phyloP scores from a whole-genome alignment of 2,888 invertebrate species.

The Poecilobothrus nobilitatus region DNA sequence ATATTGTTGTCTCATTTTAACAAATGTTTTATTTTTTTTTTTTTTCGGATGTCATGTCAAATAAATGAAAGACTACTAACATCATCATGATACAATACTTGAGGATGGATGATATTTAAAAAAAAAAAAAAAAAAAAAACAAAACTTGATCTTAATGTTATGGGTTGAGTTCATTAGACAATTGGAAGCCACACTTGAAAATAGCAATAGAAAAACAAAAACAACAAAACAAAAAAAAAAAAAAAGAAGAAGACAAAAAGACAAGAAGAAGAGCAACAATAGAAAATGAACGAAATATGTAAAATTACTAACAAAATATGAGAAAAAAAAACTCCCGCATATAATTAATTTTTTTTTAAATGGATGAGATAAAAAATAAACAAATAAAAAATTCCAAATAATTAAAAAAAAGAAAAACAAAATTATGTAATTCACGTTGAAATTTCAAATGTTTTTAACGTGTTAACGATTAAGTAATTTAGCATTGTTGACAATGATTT shows the following conservation, averaged over 20 bases:
- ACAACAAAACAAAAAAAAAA: not conserved
- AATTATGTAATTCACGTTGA: not conserved
- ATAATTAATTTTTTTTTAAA: not conserved
- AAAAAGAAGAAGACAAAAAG: too few relatives aligned
- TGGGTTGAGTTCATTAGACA: not conserved
- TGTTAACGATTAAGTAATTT: slow-evolving; percentile 1
- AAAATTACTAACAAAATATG: not conserved
- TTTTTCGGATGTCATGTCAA: too few relatives aligned
- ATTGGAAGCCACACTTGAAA: slow-evolving; percentile 2
- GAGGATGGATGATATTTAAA: not conserved
- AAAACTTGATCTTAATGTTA: not conserved
- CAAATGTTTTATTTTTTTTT: too few relatives aligned
- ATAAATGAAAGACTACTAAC: too few relatives aligned
- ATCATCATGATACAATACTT: not conserved
- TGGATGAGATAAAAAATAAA: not conserved
- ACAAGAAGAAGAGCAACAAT: not conserved
- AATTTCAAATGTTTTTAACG: not conserved
- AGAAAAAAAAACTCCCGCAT: not conserved
- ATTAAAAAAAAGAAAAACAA: not conserved
- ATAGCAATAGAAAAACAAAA: not conserved
- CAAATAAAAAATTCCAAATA: too few relatives aligned
- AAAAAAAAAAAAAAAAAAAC: not conserved
- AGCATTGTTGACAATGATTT: not conserved
- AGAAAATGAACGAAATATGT: not conserved
- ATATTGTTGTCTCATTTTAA: not conserved